Percentiles rank a stretch among this genome's conserved stretches.
phyloP scores from a whole-genome alignment of 2,113 vertebrate species.

The Lonchura striata region DNA sequence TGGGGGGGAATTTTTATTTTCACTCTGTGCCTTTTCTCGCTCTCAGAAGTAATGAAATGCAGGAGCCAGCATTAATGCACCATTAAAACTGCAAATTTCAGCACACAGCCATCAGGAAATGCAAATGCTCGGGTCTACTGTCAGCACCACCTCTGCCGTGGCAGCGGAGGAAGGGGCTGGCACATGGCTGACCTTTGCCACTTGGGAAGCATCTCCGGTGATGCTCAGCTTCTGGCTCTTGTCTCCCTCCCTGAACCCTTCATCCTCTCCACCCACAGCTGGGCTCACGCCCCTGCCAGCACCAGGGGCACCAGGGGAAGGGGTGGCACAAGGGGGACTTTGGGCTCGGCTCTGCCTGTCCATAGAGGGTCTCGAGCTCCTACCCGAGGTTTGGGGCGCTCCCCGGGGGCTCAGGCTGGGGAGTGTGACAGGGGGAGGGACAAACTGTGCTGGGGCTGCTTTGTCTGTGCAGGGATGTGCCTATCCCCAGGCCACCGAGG shows the following conservation, averaged over 20 bases:
- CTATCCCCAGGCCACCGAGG: background rate
- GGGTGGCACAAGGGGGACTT: background rate
- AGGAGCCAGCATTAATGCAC: constrained; percentile 47
- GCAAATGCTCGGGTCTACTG: background rate
- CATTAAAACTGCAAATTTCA: constrained; percentile 57
- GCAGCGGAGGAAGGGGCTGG: background rate
- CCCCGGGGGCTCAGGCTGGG: fast-evolving
- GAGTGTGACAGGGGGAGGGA: fast-evolving
- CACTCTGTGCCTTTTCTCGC: background rate
- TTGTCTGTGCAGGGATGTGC: background rate
- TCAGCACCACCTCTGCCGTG: background rate
- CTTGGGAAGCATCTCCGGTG: background rate
- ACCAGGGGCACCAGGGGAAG: no score
- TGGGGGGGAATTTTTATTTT: background rate
- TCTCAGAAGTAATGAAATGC: constrained; percentile 52
- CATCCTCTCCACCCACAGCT: fast-evolving
- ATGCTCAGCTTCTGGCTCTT: background rate
- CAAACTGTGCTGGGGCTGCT: background rate
- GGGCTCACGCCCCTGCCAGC: background rate
- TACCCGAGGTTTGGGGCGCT: fast-evolving
- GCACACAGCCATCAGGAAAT: constrained; percentile 34
- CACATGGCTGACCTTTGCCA: constrained; percentile 18
- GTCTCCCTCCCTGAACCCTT: background rate
- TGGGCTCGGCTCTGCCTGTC: background rate
- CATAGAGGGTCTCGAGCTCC: fast-evolving